Evolutionary conservation across 2,888 invertebrate genomes (phyloP), one percentile per base, ranked within the genome.

Genomic region (Temnothorax ravouxi): DNA sequence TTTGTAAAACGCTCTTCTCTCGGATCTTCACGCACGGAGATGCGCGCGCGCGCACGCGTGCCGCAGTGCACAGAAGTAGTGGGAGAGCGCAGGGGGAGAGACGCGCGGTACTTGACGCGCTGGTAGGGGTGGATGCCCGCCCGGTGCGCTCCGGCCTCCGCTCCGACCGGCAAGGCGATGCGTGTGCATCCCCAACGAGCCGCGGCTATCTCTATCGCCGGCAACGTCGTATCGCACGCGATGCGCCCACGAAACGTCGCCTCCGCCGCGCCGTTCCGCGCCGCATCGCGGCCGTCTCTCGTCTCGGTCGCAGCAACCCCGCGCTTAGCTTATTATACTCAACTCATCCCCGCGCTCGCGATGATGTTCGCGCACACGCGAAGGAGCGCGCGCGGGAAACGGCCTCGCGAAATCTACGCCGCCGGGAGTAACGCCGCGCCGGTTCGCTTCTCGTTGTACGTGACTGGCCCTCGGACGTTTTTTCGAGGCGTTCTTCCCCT

Each of bases 301-400:
- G 66, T 15, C 86, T 87, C 82, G 66, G 6, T 84, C 92, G 88
- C 91, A 92, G 92, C 91, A 92, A 92, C 91, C 90, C 91, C 88
- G 91, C 84, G 84, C n/a, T 47, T 66, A 67, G 87, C 89, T 88
- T 86, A n/a, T n/a, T n/a, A n/a, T n/a, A n/a, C n/a, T n/a, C n/a
- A n/a, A 87, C 88, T 91, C 91, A 91, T 90, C 91, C 90, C 90
- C 86, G 87, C 86, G 25, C 59, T 4, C 29, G 50, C 52, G 52
- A 34, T 34, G 34, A 34, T 6, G 34, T 6, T 34, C 72, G 75
- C 76, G 80, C 56, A 71, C 34, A 29, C 69, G 71, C 76, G 84
- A 84, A 74, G 47, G 4, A 47, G 50, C 52, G 52, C 72, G 75
- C 76, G 80, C 56, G 75, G 80, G 82, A 87, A 81, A 83, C 79